Base-by-base conservation (phyloP, 2,888 invertebrate species). In the Parapristionchus giblindavisi region DNA sequence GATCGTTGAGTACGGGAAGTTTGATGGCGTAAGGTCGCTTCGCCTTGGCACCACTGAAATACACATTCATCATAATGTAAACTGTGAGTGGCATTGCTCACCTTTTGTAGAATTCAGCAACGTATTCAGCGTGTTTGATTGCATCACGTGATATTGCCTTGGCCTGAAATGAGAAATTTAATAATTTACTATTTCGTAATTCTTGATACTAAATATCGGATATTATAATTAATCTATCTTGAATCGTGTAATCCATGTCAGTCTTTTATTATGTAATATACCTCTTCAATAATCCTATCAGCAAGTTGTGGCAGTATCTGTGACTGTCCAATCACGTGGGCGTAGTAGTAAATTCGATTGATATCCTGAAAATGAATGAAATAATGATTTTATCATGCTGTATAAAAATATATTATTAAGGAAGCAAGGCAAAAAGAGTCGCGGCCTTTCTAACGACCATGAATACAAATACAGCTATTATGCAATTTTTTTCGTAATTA, bases 91-190 rank as follows among this genome's bases (percentile, higher is more conserved):
- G 43, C 8, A 43, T n/a, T n/a, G 32, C 63, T 65, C 43, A 65
- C 63, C 52, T 51, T 32, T 38, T 68, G 52, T 34, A 68, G 68
- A n/a, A 34, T 1, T 2, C 2, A 24, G 51, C 52, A 24, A 68
- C 36, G 52, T 68, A 52, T 27, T 68, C 52, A n/a, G 68, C 68
- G 29, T 68, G 68, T 32, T 34, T 32, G n/a, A 68, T 52, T 11
- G 68, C 68, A 1, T 29, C 1, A 2, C n/a, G 36, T 11, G 51
- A 48, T 11, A 68, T 8, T 14, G 51, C 34, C 8, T 51, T 34
- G 2, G 68, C 68, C 68, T 68, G 34, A 8, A n/a, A 65, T 5
- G 24, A 5, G 21, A 21, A 3, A 3, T 29, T 56, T 56, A 14
- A 27, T 56, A 29, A 8, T 29, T 56, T 56, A 11, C 27, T 56